Evolutionary conservation across 2,113 vertebrate genomes (phyloP), one percentile per base, ranked within the genome.

Genomic region (Poeciliopsis turrubarensis): DNA sequence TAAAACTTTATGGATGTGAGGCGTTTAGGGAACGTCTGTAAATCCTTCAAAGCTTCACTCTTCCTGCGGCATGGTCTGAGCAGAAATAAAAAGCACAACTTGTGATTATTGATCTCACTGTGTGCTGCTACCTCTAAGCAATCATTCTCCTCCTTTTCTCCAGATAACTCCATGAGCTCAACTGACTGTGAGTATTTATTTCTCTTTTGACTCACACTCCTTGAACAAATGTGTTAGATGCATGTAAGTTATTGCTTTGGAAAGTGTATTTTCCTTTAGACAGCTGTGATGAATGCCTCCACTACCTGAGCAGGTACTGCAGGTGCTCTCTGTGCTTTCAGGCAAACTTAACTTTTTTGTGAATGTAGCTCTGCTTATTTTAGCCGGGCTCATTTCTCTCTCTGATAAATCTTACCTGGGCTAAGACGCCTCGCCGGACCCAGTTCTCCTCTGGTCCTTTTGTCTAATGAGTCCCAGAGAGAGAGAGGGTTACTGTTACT

Each of bases 141-240:
- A 57, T 57, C 51, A 57, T n/a, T 57, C 22, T 57, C 22, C 22
- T 57, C 22, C 19, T 57, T 57, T 57, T 62, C 80, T 74, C 88
- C 94, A 99, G 98, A 95, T 93, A 95, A 76, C 87, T 95, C 95
- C 87, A 95, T 91, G 91, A 96, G 96, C 89, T 93, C 96, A 14
- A 69, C 95, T 89, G 98, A 98, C 79, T 94, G 97, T 99, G 95
- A 60, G 98, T 98, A 95, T 93, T 89, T 3, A 82, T 90, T 81
- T 75, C 15, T 65, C 57, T 66, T 82, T 75, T 66, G 65, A 32
- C 12, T 76, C 37, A 41, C 4, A 51, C n/a, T 72, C 37, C 51
- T 37, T 74, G 15, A 26, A 61, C 64, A 34, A 39, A 73, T 30
- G 68, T 72, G 27, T 75, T 63, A 26, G 32, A 41, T 69, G 47